phyloP scores from a whole-genome alignment of 2,888 invertebrate species.

The Standfussiana lucernea region DNA sequence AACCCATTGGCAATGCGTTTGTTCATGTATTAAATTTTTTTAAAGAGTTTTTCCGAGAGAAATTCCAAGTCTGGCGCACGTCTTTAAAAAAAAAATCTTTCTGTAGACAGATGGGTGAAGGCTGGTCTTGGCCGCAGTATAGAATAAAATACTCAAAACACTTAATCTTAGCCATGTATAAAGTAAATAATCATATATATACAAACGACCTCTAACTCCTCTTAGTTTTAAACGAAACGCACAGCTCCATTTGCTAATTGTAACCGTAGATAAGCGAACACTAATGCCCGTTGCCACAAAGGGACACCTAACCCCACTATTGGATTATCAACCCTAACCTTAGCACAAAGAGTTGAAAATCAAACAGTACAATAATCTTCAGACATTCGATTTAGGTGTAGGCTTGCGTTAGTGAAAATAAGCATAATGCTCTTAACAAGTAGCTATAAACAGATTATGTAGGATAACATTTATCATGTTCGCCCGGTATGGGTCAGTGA shows the following conservation, averaged over 20 bases:
- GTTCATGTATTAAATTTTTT: too few species aligned
- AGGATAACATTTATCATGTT: conserved; percentile 70
- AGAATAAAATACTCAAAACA: neutral
- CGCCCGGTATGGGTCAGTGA: conserved; percentile 65
- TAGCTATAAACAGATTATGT: conserved; percentile 71
- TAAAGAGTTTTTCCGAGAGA: too few species aligned
- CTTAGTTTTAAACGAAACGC: conserved; percentile 19
- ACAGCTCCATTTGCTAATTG: conserved; percentile 58
- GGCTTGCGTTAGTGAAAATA: conserved; percentile 6
- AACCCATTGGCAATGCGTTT: neutral
- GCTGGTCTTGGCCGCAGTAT: neutral
- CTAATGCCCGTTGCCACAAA: neutral
- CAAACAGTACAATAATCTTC: neutral
- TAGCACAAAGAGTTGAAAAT: neutral
- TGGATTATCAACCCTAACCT: neutral
- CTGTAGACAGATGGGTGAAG: neutral
- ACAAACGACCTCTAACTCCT: conserved; percentile 21
- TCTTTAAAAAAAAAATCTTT: too few species aligned
- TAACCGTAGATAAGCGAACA: conserved; percentile 48
- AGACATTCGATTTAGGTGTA: neutral
- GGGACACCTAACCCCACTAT: neutral
- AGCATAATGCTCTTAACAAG: conserved; percentile 46
- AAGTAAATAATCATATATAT: conserved; percentile 4
- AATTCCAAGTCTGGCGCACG: neutral
- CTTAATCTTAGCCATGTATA: conserved; percentile 7